These are phyloP conservation scores for Macropis europaea DNA, from an alignment of 2,888 invertebrate species.

Conservation along the genomic window DNA sequence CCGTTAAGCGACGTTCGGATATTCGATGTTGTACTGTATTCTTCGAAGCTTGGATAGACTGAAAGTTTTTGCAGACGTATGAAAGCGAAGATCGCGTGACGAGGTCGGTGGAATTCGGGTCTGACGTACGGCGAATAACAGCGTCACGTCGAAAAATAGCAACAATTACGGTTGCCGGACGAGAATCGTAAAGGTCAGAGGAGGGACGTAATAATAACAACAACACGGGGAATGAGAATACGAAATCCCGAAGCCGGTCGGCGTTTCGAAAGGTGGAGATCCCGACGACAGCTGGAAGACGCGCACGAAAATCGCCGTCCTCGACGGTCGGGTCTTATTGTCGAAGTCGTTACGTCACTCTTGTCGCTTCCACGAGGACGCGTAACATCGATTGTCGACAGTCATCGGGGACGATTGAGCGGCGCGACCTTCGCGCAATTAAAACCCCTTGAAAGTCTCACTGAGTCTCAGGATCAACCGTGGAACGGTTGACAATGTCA, in stretches of 20 bases:
- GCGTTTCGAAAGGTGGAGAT: slow-evolving; percentile 36
- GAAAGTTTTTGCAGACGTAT: too few relatives aligned
- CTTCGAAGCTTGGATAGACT: too few relatives aligned
- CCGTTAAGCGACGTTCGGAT: too few relatives aligned
- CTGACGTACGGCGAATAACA: not conserved
- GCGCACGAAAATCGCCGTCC: slow-evolving; percentile 31
- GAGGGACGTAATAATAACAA: slow-evolving; percentile 10
- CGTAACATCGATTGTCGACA: slow-evolving; percentile 67
- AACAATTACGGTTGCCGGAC: slow-evolving; percentile 8
- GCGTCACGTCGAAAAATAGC: slow-evolving; percentile 26
- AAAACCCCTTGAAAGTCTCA: slow-evolving; percentile 71
- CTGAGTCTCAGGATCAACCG: slow-evolving; percentile 50
- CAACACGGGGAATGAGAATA: slow-evolving; percentile 29
- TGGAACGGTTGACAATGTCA: slow-evolving; percentile 65
- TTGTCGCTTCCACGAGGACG: slow-evolving; percentile 64
- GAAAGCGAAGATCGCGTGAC: not conserved
- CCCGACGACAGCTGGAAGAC: slow-evolving; percentile 48
- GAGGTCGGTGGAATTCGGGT: not conserved
- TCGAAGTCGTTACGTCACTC: slow-evolving; percentile 72
- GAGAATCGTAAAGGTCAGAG: slow-evolving; percentile 24
- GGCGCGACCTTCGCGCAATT: slow-evolving; percentile 75
- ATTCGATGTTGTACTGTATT: too few relatives aligned
- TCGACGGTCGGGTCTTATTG: slow-evolving; percentile 58
- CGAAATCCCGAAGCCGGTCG: slow-evolving; percentile 43
- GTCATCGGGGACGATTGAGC: slow-evolving; percentile 69